Conservation (phyloP, 2,113 vertebrate species). For the Phyllostomus discolor region DNA sequence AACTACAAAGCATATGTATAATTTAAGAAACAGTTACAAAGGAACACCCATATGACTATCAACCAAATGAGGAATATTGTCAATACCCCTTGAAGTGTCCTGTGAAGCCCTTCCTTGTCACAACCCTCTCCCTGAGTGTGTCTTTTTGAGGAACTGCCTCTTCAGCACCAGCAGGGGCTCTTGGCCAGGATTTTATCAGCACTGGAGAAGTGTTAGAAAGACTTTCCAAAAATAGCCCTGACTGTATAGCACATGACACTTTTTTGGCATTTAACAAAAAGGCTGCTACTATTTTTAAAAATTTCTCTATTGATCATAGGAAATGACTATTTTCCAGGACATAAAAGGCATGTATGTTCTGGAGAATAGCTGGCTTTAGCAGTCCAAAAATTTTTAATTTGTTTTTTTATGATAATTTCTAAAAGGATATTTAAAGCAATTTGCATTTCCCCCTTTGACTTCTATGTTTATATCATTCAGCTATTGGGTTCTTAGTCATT, state of each 20-base stretch:
- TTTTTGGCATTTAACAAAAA: constrained; percentile 58
- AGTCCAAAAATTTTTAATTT: background rate
- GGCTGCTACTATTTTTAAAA: constrained; percentile 38
- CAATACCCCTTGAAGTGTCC: background rate
- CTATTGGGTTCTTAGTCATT: background rate
- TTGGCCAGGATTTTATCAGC: constrained; percentile 46
- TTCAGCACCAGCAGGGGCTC: background rate
- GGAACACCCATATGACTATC: background rate
- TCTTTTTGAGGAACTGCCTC: background rate
- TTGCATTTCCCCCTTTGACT: background rate
- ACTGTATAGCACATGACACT: constrained; percentile 29
- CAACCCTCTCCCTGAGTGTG: background rate
- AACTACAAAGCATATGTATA: background rate
- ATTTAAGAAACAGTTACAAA: background rate
- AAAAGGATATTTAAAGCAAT: background rate
- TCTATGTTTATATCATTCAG: background rate
- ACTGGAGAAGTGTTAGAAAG: constrained; percentile 38
- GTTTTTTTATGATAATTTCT: constrained; percentile 25
- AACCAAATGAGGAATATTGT: background rate
- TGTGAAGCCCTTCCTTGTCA: background rate
- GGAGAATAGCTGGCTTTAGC: background rate
- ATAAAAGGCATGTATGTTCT: constrained; percentile 10
- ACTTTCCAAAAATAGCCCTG: constrained; percentile 50
- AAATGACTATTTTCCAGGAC: constrained; percentile 42
- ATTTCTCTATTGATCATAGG: constrained; percentile 33